Evolutionary conservation across 1,140 invertebrate genomes (phyloP).

Genomic region (Diabrotica undecimpunctata): DNA sequence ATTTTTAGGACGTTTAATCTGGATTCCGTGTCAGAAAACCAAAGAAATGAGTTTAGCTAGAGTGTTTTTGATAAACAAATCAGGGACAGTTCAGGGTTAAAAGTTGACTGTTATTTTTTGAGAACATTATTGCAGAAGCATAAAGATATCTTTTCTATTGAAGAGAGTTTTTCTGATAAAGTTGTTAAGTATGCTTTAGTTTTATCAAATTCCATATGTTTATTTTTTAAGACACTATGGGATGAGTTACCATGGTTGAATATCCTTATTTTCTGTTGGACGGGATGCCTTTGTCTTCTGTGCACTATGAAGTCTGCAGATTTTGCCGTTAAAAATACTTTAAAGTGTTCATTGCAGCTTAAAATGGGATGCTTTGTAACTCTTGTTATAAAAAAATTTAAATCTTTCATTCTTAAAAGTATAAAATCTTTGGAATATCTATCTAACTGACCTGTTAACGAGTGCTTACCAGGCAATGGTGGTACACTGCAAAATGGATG

Average conservation of each 20-base stretch:
- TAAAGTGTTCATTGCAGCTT: conserved; percentile 65
- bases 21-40: too few relatives aligned
- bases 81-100: too few relatives aligned
- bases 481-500: conserved; percentile 69
- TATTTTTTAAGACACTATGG: conserved; percentile 48
- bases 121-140: too few relatives aligned
- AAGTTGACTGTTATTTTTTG: too few relatives aligned
- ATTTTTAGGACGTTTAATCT: too few relatives aligned
- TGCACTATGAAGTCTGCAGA: too few relatives aligned
- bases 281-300: conserved; percentile 59
- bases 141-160: conserved; percentile 65
- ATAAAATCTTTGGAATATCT: conserved; percentile 75
- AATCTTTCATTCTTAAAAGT: conserved; percentile 63
- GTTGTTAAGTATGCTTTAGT: conserved; percentile 61
- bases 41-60: too few relatives aligned
- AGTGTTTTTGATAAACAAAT: too few relatives aligned
- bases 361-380: conserved; percentile 62
- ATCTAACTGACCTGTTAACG: conserved; percentile 66
- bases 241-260: conserved; percentile 28
- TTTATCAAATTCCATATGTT: conserved; percentile 62
- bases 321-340: conserved; percentile 67
- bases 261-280: conserved; percentile 56
- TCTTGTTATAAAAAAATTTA: conserved; percentile 65
- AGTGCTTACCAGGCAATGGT: conserved; percentile 71
- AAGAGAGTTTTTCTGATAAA: conserved; percentile 61